Percentiles rank a stretch among this genome's conserved stretches.
phyloP scores from a whole-genome alignment of 2,797 vertebrate genomes.

The Crocodylus rhombifer region DNA sequence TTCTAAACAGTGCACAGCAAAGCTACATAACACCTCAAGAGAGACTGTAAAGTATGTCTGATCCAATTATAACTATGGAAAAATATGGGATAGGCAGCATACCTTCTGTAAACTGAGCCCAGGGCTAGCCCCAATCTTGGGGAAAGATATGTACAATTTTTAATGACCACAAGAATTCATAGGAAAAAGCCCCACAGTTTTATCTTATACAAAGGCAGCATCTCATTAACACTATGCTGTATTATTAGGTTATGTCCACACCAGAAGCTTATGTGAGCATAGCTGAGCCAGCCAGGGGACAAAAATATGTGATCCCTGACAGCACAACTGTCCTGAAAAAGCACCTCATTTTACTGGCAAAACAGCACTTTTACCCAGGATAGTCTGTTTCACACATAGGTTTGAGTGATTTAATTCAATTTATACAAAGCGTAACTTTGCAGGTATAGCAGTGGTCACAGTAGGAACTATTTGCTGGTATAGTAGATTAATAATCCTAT shows the following conservation, averaged over 20 bases:
- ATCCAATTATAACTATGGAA: neutral
- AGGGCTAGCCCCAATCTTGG: neutral
- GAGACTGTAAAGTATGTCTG: neutral
- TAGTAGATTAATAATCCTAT: no score
- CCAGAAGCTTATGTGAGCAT: neutral
- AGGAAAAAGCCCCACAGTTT: neutral
- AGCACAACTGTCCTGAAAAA: neutral
- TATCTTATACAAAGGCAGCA: neutral
- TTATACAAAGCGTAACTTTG: no score
- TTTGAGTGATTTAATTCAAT: neutral
- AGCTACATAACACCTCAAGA: neutral
- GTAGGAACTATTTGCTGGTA: no score
- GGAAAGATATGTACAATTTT: constrained; percentile 21
- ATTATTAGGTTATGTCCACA: accelerated
- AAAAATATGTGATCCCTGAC: neutral
- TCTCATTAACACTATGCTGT: neutral
- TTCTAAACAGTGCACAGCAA: neutral
- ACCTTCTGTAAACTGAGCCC: neutral
- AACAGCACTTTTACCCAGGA: neutral
- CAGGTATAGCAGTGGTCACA: no score
- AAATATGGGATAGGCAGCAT: neutral
- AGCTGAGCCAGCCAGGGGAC: neutral
- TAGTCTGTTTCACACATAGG: neutral
- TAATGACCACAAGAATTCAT: neutral
- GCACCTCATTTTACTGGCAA: neutral